These are phyloP conservation scores for Zelostemma sp. DNA, from an alignment of 1,140 invertebrate genomes.

Conservation along the genomic window DNA sequence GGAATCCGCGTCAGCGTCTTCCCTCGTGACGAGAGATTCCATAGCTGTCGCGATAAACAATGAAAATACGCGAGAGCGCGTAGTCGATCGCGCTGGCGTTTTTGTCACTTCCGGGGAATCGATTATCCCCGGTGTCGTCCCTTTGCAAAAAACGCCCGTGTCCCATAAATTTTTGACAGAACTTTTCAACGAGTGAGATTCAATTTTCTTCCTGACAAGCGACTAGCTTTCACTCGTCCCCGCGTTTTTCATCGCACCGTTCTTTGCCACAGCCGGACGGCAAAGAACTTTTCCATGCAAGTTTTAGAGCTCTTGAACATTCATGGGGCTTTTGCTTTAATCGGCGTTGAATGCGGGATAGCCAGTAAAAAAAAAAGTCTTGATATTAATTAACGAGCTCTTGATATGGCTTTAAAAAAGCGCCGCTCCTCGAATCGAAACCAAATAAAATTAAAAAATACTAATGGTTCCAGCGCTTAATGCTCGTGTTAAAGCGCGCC, in stretches of 20 bases:
- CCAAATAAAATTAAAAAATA: too few species aligned
- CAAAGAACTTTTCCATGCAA: too few species aligned
- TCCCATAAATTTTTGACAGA: slow-evolving; percentile 55
- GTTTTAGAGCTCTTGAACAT: too few species aligned
- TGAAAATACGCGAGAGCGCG: slow-evolving; percentile 9
- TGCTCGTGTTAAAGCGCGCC: too few species aligned
- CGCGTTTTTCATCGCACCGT: neutral
- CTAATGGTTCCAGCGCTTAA: too few species aligned
- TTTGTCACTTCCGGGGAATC: slow-evolving; percentile 33
- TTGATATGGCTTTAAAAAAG: too few species aligned
- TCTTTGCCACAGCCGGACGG: neutral
- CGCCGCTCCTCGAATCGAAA: too few species aligned
- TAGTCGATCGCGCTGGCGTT: slow-evolving; percentile 32
- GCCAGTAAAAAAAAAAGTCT: too few species aligned
- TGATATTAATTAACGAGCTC: too few species aligned
- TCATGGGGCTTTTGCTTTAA: neutral
- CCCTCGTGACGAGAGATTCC: too few species aligned
- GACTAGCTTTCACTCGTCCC: slow-evolving; percentile 23
- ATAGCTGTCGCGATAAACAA: too few species aligned
- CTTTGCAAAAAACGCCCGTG: slow-evolving; percentile 34
- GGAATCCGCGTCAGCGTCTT: too few species aligned
- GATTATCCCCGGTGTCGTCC: slow-evolving; percentile 39
- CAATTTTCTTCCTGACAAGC: slow-evolving; percentile 57
- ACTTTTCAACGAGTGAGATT: slow-evolving; percentile 47
- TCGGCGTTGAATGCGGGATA: neutral